Evolutionary conservation across 2,797 vertebrate genomes (phyloP), one percentile per base, ranked within the genome.

Genomic region (Apogon talboti): DNA sequence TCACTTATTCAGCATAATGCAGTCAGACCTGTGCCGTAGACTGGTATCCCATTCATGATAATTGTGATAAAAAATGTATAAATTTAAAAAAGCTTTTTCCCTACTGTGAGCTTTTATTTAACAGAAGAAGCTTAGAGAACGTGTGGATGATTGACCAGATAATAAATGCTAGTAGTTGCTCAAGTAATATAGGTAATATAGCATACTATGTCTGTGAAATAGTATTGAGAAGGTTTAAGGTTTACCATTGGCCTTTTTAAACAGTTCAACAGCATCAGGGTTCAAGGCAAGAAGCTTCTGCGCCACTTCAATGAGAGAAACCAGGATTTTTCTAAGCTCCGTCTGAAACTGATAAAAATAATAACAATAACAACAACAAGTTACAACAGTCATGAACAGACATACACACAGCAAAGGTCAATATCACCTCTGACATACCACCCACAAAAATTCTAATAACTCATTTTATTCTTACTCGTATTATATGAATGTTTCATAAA

Each of bases 281-380:
- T 98, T 99, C 90, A 99, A 91, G 0, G 98, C 98, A 15, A 99
- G 86, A 76, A 99, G 85, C 79, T 98, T 99, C 92, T 99, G 98
- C 1, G 97, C 97, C n/a, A 99, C 98, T 90, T 99, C 97, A 46
- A 99, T 98, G 55, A 99, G 96, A 11, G 98, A 99, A 47, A 99
- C 96, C 48, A 99, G 87, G 86, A 99, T 99, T 79, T 97, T 99
- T 83, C 97, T 93, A 55, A 99, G 96, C 80, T 99, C 98, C 0
- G 97, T 99, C 92, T 99, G 98, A 93, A 99, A 99, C 98, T 99
- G 86, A 18, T 78, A 50, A 10, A 72, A 59, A 3, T 1, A 35
- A 35, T 1, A 5, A n/a, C n/a, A n/a, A 28, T 4, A 4, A 28
- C 4, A 28, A 28, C 6, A 28, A 28, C 3, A 28, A n/a, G n/a